Evolutionary conservation across 2,888 invertebrate genomes (phyloP).

Genomic region (Formica aserva): DNA sequence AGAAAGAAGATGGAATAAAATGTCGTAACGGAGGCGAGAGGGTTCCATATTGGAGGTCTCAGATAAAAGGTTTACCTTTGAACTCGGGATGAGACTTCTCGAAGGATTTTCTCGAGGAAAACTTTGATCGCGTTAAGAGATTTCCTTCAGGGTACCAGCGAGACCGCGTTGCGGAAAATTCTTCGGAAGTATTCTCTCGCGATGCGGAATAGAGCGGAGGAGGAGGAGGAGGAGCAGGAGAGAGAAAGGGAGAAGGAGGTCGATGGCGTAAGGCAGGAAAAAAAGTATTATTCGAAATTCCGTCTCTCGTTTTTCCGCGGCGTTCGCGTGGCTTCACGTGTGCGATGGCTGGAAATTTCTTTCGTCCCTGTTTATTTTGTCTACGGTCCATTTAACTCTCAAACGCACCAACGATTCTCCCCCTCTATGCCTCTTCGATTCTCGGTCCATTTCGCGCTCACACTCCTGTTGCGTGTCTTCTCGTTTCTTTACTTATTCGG

Average conservation of each 20-base stretch:
- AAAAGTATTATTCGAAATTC: conserved; percentile 68
- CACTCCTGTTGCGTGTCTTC: conserved; percentile 39
- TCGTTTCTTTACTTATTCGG: not conserved
- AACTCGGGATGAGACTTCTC: conserved; percentile 65
- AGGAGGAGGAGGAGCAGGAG: not conserved
- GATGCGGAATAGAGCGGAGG: conserved; percentile 23
- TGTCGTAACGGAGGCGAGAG: conserved; percentile 44
- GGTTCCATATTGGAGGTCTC: conserved; percentile 59
- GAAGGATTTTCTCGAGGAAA: conserved; percentile 66
- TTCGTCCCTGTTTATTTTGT: conserved; percentile 78
- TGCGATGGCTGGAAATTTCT: conserved; percentile 55
- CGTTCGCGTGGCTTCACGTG: conserved; percentile 21
- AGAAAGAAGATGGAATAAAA: conserved; percentile 34
- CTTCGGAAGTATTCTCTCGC: conserved; percentile 56
- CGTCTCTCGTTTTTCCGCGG: conserved; percentile 52
- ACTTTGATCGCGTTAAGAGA: conserved; percentile 71
- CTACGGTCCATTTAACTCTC: conserved; percentile 80
- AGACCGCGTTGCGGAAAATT: conserved; percentile 61
- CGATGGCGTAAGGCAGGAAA: conserved; percentile 60
- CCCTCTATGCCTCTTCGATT: conserved; percentile 58
- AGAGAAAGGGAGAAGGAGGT: conserved; percentile 54
- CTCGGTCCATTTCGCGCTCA: conserved; percentile 33
- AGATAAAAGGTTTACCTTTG: conserved; percentile 66
- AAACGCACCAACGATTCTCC: conserved; percentile 76
- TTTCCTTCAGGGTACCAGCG: conserved; percentile 67